These are phyloP conservation scores for Acanthaster planci DNA, from an alignment of 35 echinoderm and acorn worm genomes.

Conservation along the genomic window DNA sequence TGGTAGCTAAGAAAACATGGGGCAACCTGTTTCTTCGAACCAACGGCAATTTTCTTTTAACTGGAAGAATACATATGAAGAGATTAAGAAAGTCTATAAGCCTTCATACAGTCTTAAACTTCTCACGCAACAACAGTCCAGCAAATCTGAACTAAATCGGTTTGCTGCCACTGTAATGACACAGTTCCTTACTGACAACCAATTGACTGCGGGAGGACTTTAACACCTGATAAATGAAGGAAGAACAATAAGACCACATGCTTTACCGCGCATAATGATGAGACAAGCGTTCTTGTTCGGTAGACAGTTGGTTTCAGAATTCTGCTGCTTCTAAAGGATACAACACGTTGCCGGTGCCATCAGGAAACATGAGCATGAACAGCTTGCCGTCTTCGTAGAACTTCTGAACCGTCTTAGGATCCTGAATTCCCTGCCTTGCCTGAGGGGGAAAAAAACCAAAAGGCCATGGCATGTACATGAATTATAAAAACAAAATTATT, in stretches of 20 bases:
- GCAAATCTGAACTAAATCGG: too few species aligned
- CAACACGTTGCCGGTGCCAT: slow-evolving; percentile 93
- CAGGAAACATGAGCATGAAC: slow-evolving; percentile 90
- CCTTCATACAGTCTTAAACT: too few species aligned
- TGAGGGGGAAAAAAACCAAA: slow-evolving; percentile 34
- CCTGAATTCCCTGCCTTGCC: slow-evolving; percentile 35
- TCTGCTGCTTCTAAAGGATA: slow-evolving; percentile 71
- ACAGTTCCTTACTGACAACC: too few species aligned
- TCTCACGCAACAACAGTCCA: too few species aligned
- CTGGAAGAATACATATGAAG: too few species aligned
- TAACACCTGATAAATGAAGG: too few species aligned
- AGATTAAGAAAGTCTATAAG: too few species aligned
- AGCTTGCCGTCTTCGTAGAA: slow-evolving; percentile 60
- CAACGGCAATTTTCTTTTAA: too few species aligned
- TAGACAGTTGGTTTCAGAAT: neutral
- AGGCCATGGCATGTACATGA: too few species aligned
- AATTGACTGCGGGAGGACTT: too few species aligned
- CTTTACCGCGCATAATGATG: neutral
- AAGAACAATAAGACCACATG: neutral
- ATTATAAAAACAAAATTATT: too few species aligned
- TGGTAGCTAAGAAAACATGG: neutral
- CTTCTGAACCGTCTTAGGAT: slow-evolving; percentile 50
- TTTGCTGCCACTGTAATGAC: too few species aligned
- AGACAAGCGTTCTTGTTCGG: neutral
- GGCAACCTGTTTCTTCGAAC: neutral